A percentile compares a stretch with the other conserved stretches of the same genome.
These are phyloP conservation scores for Drosophila kambysellisi DNA, from an alignment of 2,888 invertebrate species.

Conservation along the genomic window DNA sequence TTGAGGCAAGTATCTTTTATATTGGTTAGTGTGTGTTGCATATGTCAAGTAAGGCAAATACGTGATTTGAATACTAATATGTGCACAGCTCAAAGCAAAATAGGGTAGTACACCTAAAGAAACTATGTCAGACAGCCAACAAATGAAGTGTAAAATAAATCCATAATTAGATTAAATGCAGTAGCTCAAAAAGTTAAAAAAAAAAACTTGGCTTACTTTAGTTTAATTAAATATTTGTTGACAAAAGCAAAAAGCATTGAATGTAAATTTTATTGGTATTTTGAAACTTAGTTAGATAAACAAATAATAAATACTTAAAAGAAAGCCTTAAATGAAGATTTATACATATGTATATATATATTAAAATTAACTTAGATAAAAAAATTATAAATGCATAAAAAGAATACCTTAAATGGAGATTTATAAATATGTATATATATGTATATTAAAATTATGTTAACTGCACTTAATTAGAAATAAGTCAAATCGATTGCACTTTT, in stretches of 20 bases:
- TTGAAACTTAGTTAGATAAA: background rate
- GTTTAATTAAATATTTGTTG: background rate
- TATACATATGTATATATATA: background rate
- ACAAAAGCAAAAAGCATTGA: too few relatives aligned
- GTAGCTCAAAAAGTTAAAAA: background rate
- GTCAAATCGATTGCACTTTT: constrained; percentile 3
- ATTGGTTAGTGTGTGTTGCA: constrained; percentile 9
- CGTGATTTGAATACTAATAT: constrained; percentile 74
- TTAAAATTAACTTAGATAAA: background rate
- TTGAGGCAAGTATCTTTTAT: constrained; percentile 5
- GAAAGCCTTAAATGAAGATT: too few relatives aligned
- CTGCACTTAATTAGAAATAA: background rate
- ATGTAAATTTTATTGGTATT: background rate
- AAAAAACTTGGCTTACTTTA: background rate
- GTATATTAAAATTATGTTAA: background rate
- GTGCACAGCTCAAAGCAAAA: constrained; percentile 30
- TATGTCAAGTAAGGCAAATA: constrained; percentile 65
- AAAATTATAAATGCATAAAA: too few relatives aligned
- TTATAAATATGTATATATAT: background rate
- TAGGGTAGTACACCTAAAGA: constrained; percentile 4
- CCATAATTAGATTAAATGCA: constrained; percentile 29
- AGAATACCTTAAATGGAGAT: too few relatives aligned
- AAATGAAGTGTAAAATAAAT: constrained; percentile 8
- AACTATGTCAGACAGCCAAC: constrained; percentile 47
- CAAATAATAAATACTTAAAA: background rate